phyloP scores from a whole-genome alignment of 2,888 invertebrate species.

The Eupithecia vulgata region DNA sequence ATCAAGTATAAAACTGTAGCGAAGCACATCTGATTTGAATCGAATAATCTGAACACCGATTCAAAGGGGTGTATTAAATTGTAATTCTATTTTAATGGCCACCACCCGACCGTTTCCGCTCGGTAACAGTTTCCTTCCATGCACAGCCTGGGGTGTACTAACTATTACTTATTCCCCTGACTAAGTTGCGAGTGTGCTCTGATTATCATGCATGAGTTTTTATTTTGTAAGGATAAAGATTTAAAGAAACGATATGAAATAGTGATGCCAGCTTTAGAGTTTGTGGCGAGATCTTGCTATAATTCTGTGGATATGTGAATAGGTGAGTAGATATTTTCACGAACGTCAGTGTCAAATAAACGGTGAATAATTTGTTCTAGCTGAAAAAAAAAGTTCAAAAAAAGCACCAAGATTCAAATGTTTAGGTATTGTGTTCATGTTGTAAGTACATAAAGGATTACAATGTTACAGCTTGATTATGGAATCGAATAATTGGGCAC shows the following conservation, averaged over 20 bases:
- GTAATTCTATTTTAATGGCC: slow-evolving; percentile 58
- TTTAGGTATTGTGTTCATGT: neutral
- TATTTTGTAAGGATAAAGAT: slow-evolving; percentile 72
- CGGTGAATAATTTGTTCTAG: neutral
- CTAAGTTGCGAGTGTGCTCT: slow-evolving; percentile 62
- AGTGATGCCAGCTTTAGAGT: slow-evolving; percentile 52
- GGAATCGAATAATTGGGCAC: neutral
- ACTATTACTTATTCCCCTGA: slow-evolving; percentile 41
- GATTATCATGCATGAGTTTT: slow-evolving; percentile 76
- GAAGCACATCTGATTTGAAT: slow-evolving; percentile 13
- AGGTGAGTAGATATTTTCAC: neutral
- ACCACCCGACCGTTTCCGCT: slow-evolving; percentile 73
- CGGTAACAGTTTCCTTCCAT: slow-evolving; percentile 76
- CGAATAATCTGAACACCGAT: slow-evolving; percentile 24
- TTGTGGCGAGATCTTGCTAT: slow-evolving; percentile 9
- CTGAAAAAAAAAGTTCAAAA: neutral
- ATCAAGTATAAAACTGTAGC: neutral
- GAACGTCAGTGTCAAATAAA: neutral
- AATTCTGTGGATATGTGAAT: neutral
- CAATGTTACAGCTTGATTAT: neutral
- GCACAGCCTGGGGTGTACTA: slow-evolving; percentile 42
- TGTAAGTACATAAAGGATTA: neutral
- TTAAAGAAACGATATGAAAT: slow-evolving; percentile 64
- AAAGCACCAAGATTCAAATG: neutral
- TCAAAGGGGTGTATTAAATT: slow-evolving; percentile 50